Percentiles rank a stretch among this genome's conserved stretches.
Conservation (phyloP, 2,888 invertebrate species). For the Lasioglossum vierecki region DNA sequence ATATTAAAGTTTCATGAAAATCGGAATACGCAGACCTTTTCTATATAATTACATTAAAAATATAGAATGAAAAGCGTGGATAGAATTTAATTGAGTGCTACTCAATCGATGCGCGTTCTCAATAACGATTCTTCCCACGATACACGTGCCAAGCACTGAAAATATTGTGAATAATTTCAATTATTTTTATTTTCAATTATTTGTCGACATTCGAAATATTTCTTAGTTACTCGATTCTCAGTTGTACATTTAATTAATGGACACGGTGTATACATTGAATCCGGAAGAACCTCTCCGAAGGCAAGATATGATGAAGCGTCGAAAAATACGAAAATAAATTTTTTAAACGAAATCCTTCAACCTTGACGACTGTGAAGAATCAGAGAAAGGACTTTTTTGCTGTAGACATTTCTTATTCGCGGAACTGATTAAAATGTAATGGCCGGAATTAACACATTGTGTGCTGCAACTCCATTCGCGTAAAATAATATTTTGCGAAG, state of each 20-base stretch:
- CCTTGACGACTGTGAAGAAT: conserved; percentile 53
- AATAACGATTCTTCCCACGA: not conserved
- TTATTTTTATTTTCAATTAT: not conserved
- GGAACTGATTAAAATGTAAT: not conserved
- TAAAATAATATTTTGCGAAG: not conserved
- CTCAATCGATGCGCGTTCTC: not conserved
- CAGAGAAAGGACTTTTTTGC: conserved; percentile 10
- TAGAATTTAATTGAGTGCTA: not conserved
- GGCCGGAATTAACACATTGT: not conserved
- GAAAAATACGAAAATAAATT: conserved; percentile 59
- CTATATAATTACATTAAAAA: no score
- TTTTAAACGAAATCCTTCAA: conserved; percentile 56
- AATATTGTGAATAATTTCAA: not conserved
- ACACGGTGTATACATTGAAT: not conserved
- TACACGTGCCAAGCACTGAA: not conserved
- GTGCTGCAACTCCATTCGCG: not conserved
- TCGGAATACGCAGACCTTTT: no score
- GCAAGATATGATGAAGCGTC: conserved; percentile 33
- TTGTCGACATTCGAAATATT: not conserved
- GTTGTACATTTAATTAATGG: not conserved
- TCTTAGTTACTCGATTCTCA: not conserved
- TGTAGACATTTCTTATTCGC: not conserved
- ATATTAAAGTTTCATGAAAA: no score
- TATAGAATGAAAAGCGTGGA: not conserved
- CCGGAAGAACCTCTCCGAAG: conserved; percentile 13